phyloP scores from a whole-genome alignment of 1,140 invertebrate genomes.

The Drosophila pallidifrons region DNA sequence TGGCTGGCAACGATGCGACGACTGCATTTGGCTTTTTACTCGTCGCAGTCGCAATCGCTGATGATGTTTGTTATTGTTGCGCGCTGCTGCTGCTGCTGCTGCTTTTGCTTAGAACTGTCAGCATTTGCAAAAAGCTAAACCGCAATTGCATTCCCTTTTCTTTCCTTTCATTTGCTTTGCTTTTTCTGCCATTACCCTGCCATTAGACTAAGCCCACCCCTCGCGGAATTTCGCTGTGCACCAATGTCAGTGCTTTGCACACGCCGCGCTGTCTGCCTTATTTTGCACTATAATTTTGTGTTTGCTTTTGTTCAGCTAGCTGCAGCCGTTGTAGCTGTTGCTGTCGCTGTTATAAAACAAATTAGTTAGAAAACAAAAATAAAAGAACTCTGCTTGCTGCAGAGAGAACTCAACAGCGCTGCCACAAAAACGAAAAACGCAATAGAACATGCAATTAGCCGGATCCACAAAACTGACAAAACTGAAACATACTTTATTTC shows the following conservation, averaged over 20 bases:
- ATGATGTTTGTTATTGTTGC: constrained; percentile 17
- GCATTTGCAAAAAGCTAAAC: constrained; percentile 75
- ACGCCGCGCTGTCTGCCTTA: constrained; percentile 75
- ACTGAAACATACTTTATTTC: constrained; percentile 10
- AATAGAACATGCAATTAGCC: constrained; percentile 76
- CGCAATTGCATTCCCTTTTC: constrained; percentile 48
- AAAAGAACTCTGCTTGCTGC: constrained; percentile 16
- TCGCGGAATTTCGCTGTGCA: constrained; percentile 11
- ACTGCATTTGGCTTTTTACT: constrained; percentile 49
- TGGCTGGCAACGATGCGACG: constrained; percentile 71
- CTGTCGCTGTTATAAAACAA: constrained; percentile 79
- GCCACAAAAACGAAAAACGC: constrained; percentile 30
- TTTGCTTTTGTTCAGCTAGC: constrained; percentile 50
- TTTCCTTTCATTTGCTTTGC: neutral
- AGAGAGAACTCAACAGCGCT: neutral
- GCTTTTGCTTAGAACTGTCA: constrained; percentile 61
- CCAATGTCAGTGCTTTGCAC: constrained; percentile 59
- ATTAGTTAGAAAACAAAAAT: constrained; percentile 71
- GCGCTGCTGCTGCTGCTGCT: constrained; percentile 19
- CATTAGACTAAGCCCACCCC: constrained; percentile 42
- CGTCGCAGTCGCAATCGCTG: constrained; percentile 2
- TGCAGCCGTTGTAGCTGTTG: constrained; percentile 25
- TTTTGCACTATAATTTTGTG: constrained; percentile 76
- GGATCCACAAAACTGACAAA: constrained; percentile 46
- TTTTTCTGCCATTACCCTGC: constrained; percentile 15